phyloP scores from a whole-genome alignment of 2,797 vertebrate species.

The Manis pentadactyla region DNA sequence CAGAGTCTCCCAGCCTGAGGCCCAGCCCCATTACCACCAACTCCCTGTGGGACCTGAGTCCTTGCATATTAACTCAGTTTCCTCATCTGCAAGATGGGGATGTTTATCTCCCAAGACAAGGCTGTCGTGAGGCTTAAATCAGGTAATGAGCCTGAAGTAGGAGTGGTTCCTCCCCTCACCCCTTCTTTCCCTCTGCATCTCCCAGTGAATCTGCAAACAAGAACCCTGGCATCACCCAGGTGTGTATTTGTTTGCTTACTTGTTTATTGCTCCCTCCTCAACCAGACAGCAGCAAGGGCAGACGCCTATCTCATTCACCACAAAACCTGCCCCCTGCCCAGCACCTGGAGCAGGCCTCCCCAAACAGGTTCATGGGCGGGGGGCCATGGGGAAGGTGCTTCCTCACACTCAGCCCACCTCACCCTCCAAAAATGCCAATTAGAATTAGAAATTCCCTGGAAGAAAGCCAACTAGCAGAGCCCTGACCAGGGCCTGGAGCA shows the following conservation, averaged over 20 bases:
- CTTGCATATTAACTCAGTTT: not conserved
- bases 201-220: not conserved
- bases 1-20: not conserved
- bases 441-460: slow-evolving; percentile 71
- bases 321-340: not conserved
- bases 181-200: not conserved
- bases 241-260: slow-evolving; percentile 42
- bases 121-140: not conserved
- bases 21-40: not conserved
- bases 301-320: slow-evolving; percentile 55
- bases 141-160: not conserved
- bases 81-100: slow-evolving; percentile 15
- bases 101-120: not conserved
- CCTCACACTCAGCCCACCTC: not conserved
- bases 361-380: not conserved
- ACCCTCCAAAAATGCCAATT: not conserved
- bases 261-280: not conserved
- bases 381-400: not conserved
- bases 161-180: not conserved
- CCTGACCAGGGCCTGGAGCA: not conserved
- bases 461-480: slow-evolving; percentile 23
- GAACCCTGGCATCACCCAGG: not conserved
- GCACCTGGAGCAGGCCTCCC: not conserved
- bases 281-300: slow-evolving; percentile 33
- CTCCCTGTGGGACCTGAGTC: not conserved